Evolutionary conservation across 2,113 vertebrate genomes (phyloP), one percentile per base, ranked within the genome.

Genomic region (Telmatochromis brachygnathus): DNA sequence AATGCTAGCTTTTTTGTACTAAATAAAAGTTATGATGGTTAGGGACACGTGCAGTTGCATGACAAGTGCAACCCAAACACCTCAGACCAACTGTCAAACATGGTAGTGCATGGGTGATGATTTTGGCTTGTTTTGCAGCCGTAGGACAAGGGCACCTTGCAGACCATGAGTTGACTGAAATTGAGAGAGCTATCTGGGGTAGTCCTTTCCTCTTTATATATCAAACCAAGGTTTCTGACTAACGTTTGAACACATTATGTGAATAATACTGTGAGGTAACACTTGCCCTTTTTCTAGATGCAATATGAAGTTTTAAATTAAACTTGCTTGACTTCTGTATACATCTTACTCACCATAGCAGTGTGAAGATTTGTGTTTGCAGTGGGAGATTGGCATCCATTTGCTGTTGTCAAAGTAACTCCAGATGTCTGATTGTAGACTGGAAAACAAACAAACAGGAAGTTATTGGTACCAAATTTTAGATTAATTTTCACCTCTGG

Each of bases 271-370:
- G 13, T 65, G 11, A 8, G 6, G 30, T 30, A 60, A 60, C 11
- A 39, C 42, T 82, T 60, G 4, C 47, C 9, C 19, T 68, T 14
- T 19, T 17, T 12, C 8, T 12, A 30, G 7, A 13, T 77, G 14
- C 26, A 55, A 35, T 37, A 37, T 42, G 30, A 26, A 47, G 3
- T 26, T 84, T 17, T 55, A 15, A 21, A 84, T 87, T 45, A 5
- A 53, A 75, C 23, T 49, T 56, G 6, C 9, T 49, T 49, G 30
- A 21, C 7, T 7, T 6, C 33, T n/a, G 3, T 21, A 84, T 28
- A 26, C 21, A 84, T 37, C 35, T 49, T 83, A 95, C 95, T 96
- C 85, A 96, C 95, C 95, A 89, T 87, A 83, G 87, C 90, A 28
- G 90, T 85, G 79, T 93, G 85, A 56, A 83, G 88, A 60, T 84